Conservation (phyloP, 2,113 vertebrate species). For the Phalacrocorax carbo region DNA sequence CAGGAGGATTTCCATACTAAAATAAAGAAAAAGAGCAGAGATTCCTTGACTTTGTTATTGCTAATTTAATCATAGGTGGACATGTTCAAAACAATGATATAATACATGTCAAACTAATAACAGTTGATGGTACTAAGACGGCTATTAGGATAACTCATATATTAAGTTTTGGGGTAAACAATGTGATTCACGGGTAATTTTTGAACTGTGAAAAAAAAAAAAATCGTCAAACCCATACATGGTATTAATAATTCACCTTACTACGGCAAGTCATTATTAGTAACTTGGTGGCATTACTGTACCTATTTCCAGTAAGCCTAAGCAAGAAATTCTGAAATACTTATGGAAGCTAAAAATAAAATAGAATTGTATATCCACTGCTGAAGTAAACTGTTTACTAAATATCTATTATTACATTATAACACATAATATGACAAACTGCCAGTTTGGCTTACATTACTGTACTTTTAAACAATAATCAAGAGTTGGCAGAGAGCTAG, state of each 20-base stretch:
- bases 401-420: constrained; percentile 49
- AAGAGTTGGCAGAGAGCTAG: constrained; percentile 14
- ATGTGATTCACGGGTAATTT: background rate
- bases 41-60: background rate
- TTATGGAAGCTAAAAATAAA: constrained; percentile 54
- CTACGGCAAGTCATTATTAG: constrained; percentile 14
- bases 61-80: background rate
- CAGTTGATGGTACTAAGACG: background rate
- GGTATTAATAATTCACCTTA: constrained; percentile 39
- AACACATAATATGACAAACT: constrained; percentile 30
- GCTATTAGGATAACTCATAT: background rate
- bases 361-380: constrained; percentile 34
- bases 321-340: constrained; percentile 38
- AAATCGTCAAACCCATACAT: background rate
- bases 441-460: constrained; percentile 34
- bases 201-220: background rate
- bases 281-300: constrained; percentile 40
- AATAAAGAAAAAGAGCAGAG: background rate
- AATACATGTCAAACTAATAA: background rate
- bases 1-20: background rate
- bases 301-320: constrained; percentile 36
- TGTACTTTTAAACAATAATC: constrained; percentile 38
- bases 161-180: constrained; percentile 7
- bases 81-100: background rate
- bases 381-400: constrained; percentile 54